Evolutionary conservation across 2,797 vertebrate genomes (phyloP).

Genomic region (Decapterus maruadsi): DNA sequence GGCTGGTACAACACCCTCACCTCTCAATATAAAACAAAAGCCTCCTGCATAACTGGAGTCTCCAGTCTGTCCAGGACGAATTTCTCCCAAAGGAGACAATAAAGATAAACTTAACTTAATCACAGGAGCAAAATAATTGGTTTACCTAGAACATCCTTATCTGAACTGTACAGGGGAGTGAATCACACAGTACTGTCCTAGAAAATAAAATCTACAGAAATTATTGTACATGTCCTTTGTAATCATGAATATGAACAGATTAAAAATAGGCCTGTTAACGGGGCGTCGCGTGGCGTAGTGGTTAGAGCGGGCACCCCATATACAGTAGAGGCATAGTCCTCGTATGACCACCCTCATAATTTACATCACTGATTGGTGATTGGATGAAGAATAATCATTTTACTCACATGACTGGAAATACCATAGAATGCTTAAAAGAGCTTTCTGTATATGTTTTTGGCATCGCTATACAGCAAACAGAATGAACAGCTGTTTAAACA

Average conservation of each 20-base stretch:
- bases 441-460: no score
- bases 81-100: no score
- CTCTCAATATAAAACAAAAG: background rate
- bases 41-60: background rate
- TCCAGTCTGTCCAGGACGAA: no score
- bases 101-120: no score
- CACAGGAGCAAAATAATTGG: slow-evolving; percentile 1
- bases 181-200: background rate
- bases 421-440: background rate
- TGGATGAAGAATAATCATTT: background rate
- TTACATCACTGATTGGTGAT: background rate
- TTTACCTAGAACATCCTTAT: background rate
- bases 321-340: no score
- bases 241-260: background rate
- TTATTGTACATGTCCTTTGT: background rate
- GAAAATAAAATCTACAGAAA: background rate
- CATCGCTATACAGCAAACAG: no score
- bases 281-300: no score
- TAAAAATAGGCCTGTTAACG: background rate
- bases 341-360: background rate
- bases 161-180: background rate
- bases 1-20: background rate
- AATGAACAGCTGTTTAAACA: no score
- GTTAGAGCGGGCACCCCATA: no score
- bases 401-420: background rate